Base-by-base conservation (phyloP, 2,113 vertebrate species). In the Pedetes capensis region DNA sequence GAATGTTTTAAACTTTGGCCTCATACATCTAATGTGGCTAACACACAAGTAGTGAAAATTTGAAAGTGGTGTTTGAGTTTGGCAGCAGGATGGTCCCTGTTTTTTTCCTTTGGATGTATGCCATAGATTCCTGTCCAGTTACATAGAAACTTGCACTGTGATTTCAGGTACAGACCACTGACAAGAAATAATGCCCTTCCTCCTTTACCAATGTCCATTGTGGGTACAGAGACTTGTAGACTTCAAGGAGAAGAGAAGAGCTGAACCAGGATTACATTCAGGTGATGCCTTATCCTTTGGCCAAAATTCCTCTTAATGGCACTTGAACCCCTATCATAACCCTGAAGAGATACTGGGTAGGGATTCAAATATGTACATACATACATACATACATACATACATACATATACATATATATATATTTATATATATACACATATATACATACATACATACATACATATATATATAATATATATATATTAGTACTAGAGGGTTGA, bases 251-350 rank as follows among this genome's bases (percentile, higher is more conserved):
- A 78, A 87, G 32, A 51, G 55, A 85, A 20, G 2, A 13, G 22
- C 29, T 82, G 61, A 81, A 29, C 29, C 64, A 92, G 82, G 59
- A 68, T 72, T 87, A 75, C 63, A 94, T 78, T 93, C 34, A 90
- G 47, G 39, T 81, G 22, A 66, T 64, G 5, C 22, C 66, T 82
- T 93, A 76, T 74, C 37, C 64, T 74, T 74, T 76, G 53, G 27
- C 42, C 66, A 87, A 39, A 83, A 75, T 42, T 95, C 22, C 72
- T 74, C 55, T 76, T 71, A 84, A 66, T 75, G 53, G 12, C 27
- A 71, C 59, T 72, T 51, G 23, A 82, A 78, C 29, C 32, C 22
- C 22, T 25, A 47, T 72, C 8, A 63, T 84, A 61, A 88, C 3
- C 25, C 17, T 47, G 17, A 64, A 71, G 78, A 57, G 37, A 42